Conservation (phyloP, 2,888 invertebrate genomes). For the Scotopteryx bipunctaria region DNA sequence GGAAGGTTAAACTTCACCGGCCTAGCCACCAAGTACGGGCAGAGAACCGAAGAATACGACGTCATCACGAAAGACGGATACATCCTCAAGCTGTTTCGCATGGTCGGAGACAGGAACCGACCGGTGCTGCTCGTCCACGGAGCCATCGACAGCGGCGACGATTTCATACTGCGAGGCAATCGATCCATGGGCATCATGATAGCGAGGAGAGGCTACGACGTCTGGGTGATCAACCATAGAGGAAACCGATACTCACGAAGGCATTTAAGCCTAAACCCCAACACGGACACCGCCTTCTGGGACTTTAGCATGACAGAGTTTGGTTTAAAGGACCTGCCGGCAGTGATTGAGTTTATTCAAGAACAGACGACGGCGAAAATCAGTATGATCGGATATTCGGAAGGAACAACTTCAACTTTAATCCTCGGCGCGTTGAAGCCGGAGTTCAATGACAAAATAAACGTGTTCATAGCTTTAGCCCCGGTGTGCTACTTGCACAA, state of each 20-base stretch:
- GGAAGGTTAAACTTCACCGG: conserved; percentile 45
- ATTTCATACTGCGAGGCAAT: conserved; percentile 50
- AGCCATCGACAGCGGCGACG: conserved; percentile 48
- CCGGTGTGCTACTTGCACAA: conserved; percentile 61
- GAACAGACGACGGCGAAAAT: conserved; percentile 75
- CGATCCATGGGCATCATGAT: conserved; percentile 52
- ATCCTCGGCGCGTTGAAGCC: conserved; percentile 73
- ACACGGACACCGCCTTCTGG: conserved; percentile 69
- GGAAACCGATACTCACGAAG: conserved; percentile 84
- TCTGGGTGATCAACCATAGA: conserved; percentile 68
- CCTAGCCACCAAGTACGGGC: conserved; percentile 49
- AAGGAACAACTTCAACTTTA: conserved; percentile 82
- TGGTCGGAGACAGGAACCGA: conserved; percentile 39
- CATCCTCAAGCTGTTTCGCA: conserved; percentile 49
- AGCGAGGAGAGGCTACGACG: conserved; percentile 77
- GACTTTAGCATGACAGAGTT: conserved; percentile 86
- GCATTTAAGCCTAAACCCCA: conserved; percentile 69
- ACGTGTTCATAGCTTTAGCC: conserved; percentile 72
- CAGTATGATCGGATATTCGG: conserved; percentile 86
- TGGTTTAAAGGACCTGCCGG: conserved; percentile 86
- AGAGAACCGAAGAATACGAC: conserved; percentile 44
- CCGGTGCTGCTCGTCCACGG: conserved; percentile 55
- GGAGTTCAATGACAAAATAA: conserved; percentile 80
- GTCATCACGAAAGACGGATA: conserved; percentile 52
- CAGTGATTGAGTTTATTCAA: conserved; percentile 71